Conservation (phyloP, 1,140 invertebrate genomes). For the Asbolus verrucosus region DNA sequence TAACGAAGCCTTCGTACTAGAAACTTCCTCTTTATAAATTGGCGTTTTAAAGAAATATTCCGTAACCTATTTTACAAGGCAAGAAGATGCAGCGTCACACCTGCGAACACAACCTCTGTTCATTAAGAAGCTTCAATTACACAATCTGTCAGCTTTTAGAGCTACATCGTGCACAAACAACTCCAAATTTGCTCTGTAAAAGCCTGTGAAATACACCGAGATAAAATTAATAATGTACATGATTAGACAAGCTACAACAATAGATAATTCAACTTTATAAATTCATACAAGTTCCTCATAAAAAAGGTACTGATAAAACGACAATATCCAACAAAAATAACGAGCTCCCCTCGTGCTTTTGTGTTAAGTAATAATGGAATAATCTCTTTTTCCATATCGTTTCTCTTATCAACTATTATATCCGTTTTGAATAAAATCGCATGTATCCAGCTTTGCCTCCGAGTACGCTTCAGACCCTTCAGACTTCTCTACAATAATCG, state of each 20-base stretch:
- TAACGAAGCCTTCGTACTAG: not conserved
- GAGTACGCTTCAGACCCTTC: not conserved
- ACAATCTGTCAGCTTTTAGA: not conserved
- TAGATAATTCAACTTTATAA: not conserved
- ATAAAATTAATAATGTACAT: constrained; percentile 3
- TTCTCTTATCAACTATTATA: not conserved
- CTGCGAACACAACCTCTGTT: not conserved
- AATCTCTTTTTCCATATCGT: constrained; percentile 8
- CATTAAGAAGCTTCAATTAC: not conserved
- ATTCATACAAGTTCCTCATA: not conserved
- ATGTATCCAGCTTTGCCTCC: not conserved
- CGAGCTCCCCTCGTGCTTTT: not conserved
- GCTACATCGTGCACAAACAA: not conserved
- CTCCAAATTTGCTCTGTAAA: not conserved
- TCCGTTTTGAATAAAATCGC: not conserved
- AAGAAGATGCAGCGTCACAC: constrained; percentile 4
- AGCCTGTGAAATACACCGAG: not conserved
- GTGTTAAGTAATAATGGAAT: not conserved
- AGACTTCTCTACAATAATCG: too few species aligned
- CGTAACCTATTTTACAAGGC: not conserved
- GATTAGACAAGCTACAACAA: not conserved
- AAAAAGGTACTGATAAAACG: constrained; percentile 4
- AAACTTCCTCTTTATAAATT: constrained; percentile 15
- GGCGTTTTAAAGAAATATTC: not conserved
- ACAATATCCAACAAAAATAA: constrained; percentile 1